Evolutionary conservation across 2,797 vertebrate genomes (phyloP).

Genomic region (Ibycter americanus): DNA sequence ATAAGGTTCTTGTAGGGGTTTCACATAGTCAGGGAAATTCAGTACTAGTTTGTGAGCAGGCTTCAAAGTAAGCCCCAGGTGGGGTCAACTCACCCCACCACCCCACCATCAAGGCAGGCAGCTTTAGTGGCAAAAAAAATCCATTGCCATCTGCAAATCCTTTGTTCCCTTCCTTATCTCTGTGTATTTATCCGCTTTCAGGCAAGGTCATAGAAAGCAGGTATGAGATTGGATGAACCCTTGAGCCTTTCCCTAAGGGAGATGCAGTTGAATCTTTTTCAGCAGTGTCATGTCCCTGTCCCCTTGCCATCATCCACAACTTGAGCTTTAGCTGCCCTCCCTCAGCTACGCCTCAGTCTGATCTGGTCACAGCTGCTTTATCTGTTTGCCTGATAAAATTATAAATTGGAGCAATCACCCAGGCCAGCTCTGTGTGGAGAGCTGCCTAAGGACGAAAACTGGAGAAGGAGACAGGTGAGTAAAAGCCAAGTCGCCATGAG

Average conservation of each 20-base stretch:
- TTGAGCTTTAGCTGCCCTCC: neutral
- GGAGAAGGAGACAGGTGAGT: neutral
- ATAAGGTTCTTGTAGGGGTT: neutral
- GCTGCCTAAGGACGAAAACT: neutral
- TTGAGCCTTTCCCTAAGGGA: neutral
- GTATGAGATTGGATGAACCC: neutral
- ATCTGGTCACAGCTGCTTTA: neutral
- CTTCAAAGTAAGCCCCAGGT: neutral
- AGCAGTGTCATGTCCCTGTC: neutral
- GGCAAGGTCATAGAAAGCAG: neutral
- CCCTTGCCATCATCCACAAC: neutral
- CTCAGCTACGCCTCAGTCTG: neutral
- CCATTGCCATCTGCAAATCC: neutral
- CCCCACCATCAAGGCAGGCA: neutral
- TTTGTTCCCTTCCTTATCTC: neutral
- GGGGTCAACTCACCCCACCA: neutral
- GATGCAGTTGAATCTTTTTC: neutral
- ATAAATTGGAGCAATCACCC: neutral
- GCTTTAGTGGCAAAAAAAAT: neutral
- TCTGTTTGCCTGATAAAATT: neutral
- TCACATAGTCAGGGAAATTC: neutral
- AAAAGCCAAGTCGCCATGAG: neutral
- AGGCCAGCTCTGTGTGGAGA: neutral
- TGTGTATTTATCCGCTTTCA: rapidly evolving
- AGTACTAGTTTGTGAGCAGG: neutral